Conservation (phyloP, 2,113 vertebrate genomes). For the Tursiops truncatus region DNA sequence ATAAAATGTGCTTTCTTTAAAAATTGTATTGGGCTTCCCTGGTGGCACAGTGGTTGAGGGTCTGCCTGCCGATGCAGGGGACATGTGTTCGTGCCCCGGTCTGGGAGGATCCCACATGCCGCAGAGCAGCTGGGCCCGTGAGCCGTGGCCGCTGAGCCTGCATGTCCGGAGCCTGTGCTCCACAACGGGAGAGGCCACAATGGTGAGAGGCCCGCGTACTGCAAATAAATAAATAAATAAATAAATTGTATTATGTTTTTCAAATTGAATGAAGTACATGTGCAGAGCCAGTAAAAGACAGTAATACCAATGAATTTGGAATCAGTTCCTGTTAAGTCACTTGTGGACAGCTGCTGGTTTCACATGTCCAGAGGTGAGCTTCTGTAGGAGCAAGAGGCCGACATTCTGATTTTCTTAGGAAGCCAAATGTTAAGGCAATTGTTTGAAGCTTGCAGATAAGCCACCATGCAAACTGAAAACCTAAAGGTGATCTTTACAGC, state of each 20-base stretch:
- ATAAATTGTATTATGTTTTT: neutral
- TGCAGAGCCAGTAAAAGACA: neutral
- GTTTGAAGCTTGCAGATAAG: neutral
- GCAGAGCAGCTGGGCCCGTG: too few species aligned
- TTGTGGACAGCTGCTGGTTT: neutral
- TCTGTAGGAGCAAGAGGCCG: neutral
- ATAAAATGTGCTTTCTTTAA: neutral
- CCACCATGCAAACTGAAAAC: neutral
- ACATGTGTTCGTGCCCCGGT: too few species aligned
- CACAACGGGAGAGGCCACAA: too few species aligned
- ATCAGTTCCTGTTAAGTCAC: neutral
- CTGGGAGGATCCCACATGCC: too few species aligned
- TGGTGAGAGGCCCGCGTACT: too few species aligned
- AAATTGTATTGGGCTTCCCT: too few species aligned
- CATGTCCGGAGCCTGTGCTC: too few species aligned
- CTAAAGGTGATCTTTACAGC: conserved; percentile 1
- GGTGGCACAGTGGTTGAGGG: too few species aligned
- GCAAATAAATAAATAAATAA: too few species aligned
- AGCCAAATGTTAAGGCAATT: neutral
- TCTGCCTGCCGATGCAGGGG: too few species aligned
- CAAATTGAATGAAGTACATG: neutral
- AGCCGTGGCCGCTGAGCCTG: too few species aligned
- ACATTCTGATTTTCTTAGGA: neutral
- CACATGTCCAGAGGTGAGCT: neutral
- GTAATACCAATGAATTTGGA: neutral